phyloP scores from a whole-genome alignment of 2,888 invertebrate species.

The Chloroclystis v-ata region DNA sequence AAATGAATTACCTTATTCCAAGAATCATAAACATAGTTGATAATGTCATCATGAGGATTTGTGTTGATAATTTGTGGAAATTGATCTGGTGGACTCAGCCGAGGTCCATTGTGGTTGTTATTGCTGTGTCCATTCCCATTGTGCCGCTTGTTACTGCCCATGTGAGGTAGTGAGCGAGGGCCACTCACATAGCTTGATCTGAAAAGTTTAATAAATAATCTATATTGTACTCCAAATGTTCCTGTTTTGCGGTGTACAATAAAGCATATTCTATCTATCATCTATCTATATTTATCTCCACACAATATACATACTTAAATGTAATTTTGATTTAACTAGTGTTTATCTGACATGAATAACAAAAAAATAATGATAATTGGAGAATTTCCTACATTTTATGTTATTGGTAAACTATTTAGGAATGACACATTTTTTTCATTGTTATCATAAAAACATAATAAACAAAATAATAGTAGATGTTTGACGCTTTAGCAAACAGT shows the following conservation, averaged over 20 bases:
- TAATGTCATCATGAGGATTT: constrained; percentile 86
- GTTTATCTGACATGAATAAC: too few species aligned
- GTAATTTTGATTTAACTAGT: too few species aligned
- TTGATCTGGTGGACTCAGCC: constrained; percentile 64
- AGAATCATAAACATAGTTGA: constrained; percentile 87
- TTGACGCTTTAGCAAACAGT: background rate
- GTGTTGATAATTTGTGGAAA: constrained; percentile 34
- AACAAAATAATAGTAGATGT: background rate
- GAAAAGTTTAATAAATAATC: constrained; percentile 33
- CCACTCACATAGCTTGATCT: constrained; percentile 69
- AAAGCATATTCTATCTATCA: too few species aligned
- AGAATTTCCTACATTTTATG: too few species aligned
- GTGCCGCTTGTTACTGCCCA: constrained; percentile 46
- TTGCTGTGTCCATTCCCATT: constrained; percentile 28
- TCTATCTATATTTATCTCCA: too few species aligned
- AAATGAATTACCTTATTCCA: constrained; percentile 81
- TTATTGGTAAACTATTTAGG: too few species aligned
- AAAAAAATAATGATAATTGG: too few species aligned
- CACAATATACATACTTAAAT: too few species aligned
- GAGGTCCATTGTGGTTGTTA: constrained; percentile 44
- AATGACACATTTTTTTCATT: too few species aligned
- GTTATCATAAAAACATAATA: too few species aligned
- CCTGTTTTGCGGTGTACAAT: too few species aligned
- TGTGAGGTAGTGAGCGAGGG: constrained; percentile 64
- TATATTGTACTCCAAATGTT: too few species aligned